These are phyloP conservation scores for Caenorhabditis inopinata DNA, from an alignment of 1,140 invertebrate genomes.

Conservation along the genomic window DNA sequence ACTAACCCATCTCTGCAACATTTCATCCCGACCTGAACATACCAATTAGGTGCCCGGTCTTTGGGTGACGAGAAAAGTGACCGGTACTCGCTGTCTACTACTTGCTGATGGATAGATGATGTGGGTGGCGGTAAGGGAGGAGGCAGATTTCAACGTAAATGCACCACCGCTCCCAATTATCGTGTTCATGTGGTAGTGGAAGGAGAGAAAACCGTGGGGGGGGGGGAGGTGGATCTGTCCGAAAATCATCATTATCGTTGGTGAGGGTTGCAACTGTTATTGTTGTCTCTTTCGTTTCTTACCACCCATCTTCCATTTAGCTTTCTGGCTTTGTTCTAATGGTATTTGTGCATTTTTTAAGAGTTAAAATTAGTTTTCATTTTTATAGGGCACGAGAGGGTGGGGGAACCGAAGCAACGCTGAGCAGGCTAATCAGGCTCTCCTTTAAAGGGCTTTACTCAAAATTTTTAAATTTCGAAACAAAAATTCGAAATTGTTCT, in stretches of 20 bases:
- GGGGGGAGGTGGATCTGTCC: background rate
- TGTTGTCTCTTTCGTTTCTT: background rate
- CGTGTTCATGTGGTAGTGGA: conserved; percentile 12
- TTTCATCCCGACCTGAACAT: conserved; percentile 33
- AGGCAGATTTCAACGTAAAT: background rate
- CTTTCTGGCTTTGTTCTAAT: no score
- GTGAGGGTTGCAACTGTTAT: conserved; percentile 12
- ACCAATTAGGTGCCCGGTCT: conserved; percentile 27
- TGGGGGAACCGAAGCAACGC: no score
- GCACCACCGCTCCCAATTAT: conserved; percentile 31
- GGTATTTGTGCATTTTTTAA: no score
- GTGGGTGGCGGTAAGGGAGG: background rate
- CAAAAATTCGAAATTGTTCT: no score
- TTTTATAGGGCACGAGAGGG: no score
- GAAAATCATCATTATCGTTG: conserved; percentile 31
- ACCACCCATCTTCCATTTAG: background rate
- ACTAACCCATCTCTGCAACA: conserved; percentile 30
- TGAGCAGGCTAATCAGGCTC: no score
- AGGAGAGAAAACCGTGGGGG: background rate
- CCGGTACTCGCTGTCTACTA: conserved; percentile 17
- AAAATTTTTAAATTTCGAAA: no score
- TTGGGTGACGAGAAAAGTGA: conserved; percentile 31
- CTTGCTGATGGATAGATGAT: conserved; percentile 19
- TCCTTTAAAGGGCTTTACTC: no score
- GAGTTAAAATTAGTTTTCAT: no score